Conservation (phyloP, 2,797 vertebrate genomes). For the Strix occidentalis region DNA sequence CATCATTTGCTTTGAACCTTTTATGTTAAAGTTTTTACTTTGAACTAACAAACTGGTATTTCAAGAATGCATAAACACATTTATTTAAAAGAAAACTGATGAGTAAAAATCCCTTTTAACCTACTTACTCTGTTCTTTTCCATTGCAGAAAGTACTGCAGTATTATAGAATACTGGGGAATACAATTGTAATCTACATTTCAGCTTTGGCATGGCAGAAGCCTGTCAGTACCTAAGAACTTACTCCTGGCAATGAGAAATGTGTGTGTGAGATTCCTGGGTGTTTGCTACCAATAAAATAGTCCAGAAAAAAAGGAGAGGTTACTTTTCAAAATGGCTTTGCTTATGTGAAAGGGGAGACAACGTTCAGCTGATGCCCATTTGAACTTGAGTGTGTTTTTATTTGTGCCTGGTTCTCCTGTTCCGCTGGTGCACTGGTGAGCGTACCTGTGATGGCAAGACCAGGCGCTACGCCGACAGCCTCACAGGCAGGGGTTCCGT, state of each 20-base stretch:
- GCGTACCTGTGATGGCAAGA: accelerated
- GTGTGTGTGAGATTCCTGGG: neutral
- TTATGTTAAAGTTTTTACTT: neutral
- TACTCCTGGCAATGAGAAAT: neutral
- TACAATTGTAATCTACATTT: neutral
- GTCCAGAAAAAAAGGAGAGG: too few species aligned
- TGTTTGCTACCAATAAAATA: neutral
- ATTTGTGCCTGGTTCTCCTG: too few species aligned
- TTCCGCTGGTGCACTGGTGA: too few species aligned
- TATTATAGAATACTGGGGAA: neutral
- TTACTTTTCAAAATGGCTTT: neutral
- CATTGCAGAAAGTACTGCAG: neutral
- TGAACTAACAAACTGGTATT: neutral
- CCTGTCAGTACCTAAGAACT: neutral
- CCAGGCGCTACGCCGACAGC: accelerated
- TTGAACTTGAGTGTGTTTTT: too few species aligned
- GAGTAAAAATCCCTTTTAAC: neutral
- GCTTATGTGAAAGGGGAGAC: neutral
- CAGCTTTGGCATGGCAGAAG: neutral
- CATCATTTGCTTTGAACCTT: neutral
- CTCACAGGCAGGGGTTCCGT: accelerated
- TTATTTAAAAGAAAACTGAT: neutral
- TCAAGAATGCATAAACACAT: neutral
- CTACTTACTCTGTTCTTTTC: neutral
- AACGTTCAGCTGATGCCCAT: accelerated